Conservation (phyloP, 2,113 vertebrate genomes). For the Heterotilapia buettikoferi region DNA sequence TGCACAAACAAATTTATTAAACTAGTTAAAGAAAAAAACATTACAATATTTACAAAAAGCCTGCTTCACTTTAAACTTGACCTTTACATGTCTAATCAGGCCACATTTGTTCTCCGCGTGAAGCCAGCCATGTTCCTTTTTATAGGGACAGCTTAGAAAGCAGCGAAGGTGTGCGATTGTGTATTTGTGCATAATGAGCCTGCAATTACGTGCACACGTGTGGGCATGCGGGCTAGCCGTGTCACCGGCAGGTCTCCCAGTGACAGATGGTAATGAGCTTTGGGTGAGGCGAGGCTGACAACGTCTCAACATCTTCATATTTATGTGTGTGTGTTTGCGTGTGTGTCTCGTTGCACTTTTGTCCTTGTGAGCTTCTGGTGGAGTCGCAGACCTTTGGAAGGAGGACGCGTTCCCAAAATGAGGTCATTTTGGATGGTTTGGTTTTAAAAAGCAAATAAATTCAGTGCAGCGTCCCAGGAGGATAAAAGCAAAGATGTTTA, state of each 20-base stretch:
- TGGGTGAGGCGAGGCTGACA: slow-evolving; percentile 40
- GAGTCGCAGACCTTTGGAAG: neutral
- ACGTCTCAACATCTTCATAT: slow-evolving; percentile 4
- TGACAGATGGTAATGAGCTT: slow-evolving; percentile 65
- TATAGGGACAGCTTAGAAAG: neutral
- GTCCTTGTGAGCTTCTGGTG: slow-evolving; percentile 13
- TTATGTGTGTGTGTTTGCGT: neutral
- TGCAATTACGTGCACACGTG: neutral
- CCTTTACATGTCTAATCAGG: neutral
- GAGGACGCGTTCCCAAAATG: neutral
- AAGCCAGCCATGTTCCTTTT: neutral
- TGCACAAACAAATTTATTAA: neutral
- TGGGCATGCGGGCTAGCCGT: slow-evolving; percentile 1
- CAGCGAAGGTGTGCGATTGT: slow-evolving; percentile 2
- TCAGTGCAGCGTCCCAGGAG: neutral
- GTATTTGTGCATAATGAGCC: slow-evolving; percentile 38
- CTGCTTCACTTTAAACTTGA: neutral
- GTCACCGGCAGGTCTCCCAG: slow-evolving; percentile 41
- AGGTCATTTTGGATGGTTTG: neutral
- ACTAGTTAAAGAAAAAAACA: neutral
- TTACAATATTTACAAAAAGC: neutral
- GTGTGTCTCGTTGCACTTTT: neutral
- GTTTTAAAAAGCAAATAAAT: neutral
- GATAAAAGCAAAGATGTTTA: neutral
- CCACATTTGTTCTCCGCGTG: neutral